Base-by-base conservation (phyloP, 2,797 vertebrate genomes). In the Mycteria americana region DNA sequence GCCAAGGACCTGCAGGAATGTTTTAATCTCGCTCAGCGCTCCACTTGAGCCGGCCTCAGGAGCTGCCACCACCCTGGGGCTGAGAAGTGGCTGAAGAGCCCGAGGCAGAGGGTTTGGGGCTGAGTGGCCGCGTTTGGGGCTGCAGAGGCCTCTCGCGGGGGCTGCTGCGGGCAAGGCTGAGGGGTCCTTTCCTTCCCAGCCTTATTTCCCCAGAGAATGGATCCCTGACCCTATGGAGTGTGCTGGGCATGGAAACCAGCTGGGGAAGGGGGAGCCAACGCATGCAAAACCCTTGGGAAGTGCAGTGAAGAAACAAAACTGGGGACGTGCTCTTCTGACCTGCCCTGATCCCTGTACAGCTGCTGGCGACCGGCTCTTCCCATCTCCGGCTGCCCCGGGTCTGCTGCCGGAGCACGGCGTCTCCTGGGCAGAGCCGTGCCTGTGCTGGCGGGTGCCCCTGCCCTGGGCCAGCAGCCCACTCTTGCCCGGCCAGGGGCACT, bases 41-140 rank as follows among this genome's bases (percentile, higher is more conserved):
- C 84, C 46, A 82, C 94, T 96, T 92, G 72, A 93, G 90, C 24
- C 0, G 0, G 48, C 13, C 74, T 91, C 9, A 0, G 67, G 83
- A 93, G 81, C 53, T 95, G 86, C 83, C n/a, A 16, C 92, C 2
- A 0, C 80, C 39, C 43, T 0, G 0, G 74, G 43, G 27, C 77
- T 92, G 56, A 93, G 75, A 95, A 95, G 96, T 93, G 88, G 64
- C 90, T 93, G 92, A 95, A 96, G 95, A 88, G 91, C 78, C 75
- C 3, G 0, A 70, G 53, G 79, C 37, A 13, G 87, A 92, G 80
- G 65, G 31, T 85, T 89, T 94, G 68, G 72, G 84, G 60, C 31
- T 60, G 60, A 91, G 91, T 76, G 63, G 67, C 63, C 25, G 12
- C 10, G 13, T 78, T 89, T 72, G 23, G 43, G 67, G 35, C 11